A percentile compares a stretch with the other conserved stretches of the same genome.
These are phyloP conservation scores for Channa striata DNA, from an alignment of 2,797 vertebrate species.

Conservation along the genomic window DNA sequence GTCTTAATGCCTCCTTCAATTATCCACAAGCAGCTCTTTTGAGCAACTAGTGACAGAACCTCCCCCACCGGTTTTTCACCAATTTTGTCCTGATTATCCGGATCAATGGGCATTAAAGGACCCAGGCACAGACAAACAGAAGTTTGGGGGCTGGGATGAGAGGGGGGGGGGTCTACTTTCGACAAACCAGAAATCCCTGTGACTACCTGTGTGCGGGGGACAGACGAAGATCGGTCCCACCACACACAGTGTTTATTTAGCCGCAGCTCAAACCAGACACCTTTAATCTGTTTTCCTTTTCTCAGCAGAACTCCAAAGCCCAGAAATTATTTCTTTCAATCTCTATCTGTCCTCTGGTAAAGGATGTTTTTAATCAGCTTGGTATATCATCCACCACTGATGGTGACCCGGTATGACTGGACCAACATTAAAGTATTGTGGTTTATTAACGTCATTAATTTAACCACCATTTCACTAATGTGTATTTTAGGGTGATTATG, in stretches of 20 bases:
- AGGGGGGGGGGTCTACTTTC: conserved; percentile 63
- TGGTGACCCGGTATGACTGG: not conserved
- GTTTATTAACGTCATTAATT: conserved; percentile 1
- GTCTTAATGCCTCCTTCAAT: conserved; percentile 79
- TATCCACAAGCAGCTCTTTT: conserved; percentile 75
- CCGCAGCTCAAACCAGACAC: conserved; percentile 67
- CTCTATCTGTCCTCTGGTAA: not conserved
- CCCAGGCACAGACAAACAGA: conserved; percentile 71
- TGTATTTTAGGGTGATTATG: not conserved
- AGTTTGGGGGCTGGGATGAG: conserved; percentile 35
- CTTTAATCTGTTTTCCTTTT: conserved; percentile 69
- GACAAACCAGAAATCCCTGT: conserved; percentile 69
- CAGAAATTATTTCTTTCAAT: conserved; percentile 43
- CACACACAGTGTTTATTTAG: conserved; percentile 80
- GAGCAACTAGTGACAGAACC: conserved; percentile 69
- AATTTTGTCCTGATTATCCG: conserved; percentile 80
- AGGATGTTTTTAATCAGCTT: not conserved
- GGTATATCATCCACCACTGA: not conserved
- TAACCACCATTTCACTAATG: not conserved
- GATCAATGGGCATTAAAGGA: conserved; percentile 82
- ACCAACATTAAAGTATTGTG: not conserved
- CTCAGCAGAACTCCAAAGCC: conserved; percentile 29
- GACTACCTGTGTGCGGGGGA: conserved; percentile 72
- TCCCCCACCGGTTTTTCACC: conserved; percentile 62
- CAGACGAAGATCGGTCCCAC: conserved; percentile 68